Evolutionary conservation across 2,797 vertebrate species (phyloP), one percentile per base, ranked within the genome.

Genomic region (Odontamblyopus lacepedii): DNA sequence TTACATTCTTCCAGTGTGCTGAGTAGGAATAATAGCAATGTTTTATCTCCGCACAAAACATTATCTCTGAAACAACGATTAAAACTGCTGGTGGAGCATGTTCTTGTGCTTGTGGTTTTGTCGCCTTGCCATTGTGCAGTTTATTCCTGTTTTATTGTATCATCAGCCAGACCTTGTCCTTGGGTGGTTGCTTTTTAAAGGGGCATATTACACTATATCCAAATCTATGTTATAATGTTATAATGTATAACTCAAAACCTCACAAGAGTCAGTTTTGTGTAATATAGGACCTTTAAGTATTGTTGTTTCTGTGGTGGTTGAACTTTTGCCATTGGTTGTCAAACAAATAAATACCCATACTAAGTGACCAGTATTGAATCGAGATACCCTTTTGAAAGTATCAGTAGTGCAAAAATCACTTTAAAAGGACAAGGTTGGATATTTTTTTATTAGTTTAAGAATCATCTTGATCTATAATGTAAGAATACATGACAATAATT

Each of bases 31-130:
- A 89, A 87, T 86, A 86, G 84, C 86, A 77, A 68, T 66, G 74
- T 75, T 74, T 88, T 88, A 90, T 90, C 87, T 80, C 73, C 35
- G 83, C 78, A 88, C 83, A 85, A 88, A 89, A 84, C 82, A 87
- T 90, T 86, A 86, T 87, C 85, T 83, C 68, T 86, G 85, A 86
- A 91, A 90, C 84, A 85, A 85, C 84, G 79, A 87, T 90, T 84
- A 90, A n/a, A 38, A 82, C 79, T 72, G 85, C 84, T 88, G 72
- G 69, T 85, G 84, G 83, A 88, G 73, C 73, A 62, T 78, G 83
- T 79, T 85, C 73, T 66, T 53, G 69, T 78, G 76, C 69, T 87
- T 86, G 64, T 86, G 80, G 78, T 72, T 38, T 87, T 85, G 81
- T 83, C 55, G 55, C 72, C 74, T 87, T 76, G 81, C 83, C 87